Conservation (phyloP, 2,113 vertebrate genomes). For the Dasyprocta punctata region DNA sequence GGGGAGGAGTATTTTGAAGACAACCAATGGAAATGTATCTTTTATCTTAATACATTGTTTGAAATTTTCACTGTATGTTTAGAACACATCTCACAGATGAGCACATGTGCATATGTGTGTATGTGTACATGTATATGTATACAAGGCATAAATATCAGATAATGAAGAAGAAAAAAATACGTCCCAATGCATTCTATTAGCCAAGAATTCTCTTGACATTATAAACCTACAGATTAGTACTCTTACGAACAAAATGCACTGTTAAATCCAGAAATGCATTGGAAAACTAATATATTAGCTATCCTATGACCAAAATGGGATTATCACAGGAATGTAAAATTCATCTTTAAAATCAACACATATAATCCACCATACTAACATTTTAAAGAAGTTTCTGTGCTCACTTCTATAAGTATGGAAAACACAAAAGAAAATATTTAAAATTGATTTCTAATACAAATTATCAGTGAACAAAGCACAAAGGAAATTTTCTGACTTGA, state of each 20-base stretch:
- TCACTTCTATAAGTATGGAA: neutral
- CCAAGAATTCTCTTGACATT: neutral
- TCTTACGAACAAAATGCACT: neutral
- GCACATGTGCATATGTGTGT: no score
- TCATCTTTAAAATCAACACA: neutral
- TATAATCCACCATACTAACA: neutral
- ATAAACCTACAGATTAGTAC: neutral
- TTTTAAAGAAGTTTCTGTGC: neutral
- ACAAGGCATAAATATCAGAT: neutral
- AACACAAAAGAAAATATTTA: neutral
- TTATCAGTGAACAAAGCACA: neutral
- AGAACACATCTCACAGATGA: neutral
- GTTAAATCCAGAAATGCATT: neutral
- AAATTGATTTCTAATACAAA: neutral
- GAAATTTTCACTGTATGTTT: no score
- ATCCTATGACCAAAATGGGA: neutral
- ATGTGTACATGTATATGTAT: neutral
- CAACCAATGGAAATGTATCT: neutral
- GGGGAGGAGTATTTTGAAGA: neutral
- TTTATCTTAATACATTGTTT: neutral
- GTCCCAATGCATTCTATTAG: neutral
- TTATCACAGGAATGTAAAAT: neutral
- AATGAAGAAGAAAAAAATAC: neutral
- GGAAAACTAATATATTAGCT: neutral
- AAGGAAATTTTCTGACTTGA: neutral